Evolutionary conservation across 2,888 invertebrate species (phyloP).

Genomic region (Cosmorhoe ocellata): DNA sequence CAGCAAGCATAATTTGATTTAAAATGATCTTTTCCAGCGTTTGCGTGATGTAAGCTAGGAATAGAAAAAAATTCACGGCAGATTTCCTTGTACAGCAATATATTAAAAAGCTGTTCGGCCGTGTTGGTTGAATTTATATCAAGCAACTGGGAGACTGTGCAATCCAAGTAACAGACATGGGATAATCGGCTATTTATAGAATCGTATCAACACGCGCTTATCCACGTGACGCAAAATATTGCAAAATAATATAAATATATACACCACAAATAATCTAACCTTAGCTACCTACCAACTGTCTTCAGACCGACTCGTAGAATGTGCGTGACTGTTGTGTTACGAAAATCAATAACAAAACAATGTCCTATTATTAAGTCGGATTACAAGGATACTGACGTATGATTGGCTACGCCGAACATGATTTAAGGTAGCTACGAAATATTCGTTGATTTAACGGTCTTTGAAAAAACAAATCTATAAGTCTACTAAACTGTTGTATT

Average conservation of each 20-base stretch:
- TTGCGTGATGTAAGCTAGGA: background rate
- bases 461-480: no score
- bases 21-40: background rate
- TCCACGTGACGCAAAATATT: constrained; percentile 57
- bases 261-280: constrained; percentile 25
- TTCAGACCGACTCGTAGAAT: constrained; percentile 34
- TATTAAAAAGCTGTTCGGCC: background rate
- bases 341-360: constrained; percentile 59
- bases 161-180: constrained; percentile 58
- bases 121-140: background rate
- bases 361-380: constrained; percentile 49
- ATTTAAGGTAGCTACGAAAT: background rate
- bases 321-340: constrained; percentile 54
- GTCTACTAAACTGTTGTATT: no score
- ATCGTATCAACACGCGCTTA: constrained; percentile 65
- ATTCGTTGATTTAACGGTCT: background rate
- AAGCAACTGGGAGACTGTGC: constrained; percentile 47
- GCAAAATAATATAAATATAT: constrained; percentile 49
- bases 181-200: constrained; percentile 72
- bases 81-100: background rate
- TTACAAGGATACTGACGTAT: constrained; percentile 41
- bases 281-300: constrained; percentile 44
- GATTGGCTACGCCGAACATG: constrained; percentile 9
- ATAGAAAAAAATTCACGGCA: background rate
- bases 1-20: background rate